phyloP scores from a whole-genome alignment of 1,140 invertebrate genomes.

The Drosophila willistoni region DNA sequence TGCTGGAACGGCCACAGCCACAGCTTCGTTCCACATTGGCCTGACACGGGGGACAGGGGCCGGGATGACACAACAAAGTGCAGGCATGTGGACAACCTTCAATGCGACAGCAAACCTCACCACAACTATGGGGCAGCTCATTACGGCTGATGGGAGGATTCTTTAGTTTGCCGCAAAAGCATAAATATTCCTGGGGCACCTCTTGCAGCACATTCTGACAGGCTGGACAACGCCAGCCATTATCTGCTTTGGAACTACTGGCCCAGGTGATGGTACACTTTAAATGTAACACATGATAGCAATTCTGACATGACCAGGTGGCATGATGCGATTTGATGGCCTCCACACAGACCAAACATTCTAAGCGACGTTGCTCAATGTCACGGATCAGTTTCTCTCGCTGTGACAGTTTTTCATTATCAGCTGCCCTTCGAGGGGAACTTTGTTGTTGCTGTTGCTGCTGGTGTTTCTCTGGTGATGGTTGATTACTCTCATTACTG shows the following conservation, averaged over 20 bases:
- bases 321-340: constrained; percentile 89
- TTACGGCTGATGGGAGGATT: constrained; percentile 90
- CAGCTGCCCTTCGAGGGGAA: constrained; percentile 50
- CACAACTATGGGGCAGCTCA: constrained; percentile 94
- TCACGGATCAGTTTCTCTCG: constrained; percentile 92
- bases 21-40: constrained; percentile 87
- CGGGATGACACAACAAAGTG: constrained; percentile 95
- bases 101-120: constrained; percentile 90
- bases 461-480: constrained; percentile 73
- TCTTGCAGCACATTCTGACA: constrained; percentile 90
- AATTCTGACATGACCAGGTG: constrained; percentile 95
- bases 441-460: constrained; percentile 68
- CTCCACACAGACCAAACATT: constrained; percentile 97
- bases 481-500: constrained; percentile 75
- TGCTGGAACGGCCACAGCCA: constrained; percentile 88
- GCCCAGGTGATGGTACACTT: constrained; percentile 96
- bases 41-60: constrained; percentile 92
- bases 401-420: constrained; percentile 85
- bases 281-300: constrained; percentile 96
- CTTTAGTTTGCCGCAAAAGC: constrained; percentile 92
- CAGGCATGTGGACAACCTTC: constrained; percentile 92
- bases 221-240: constrained; percentile 95
- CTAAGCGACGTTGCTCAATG: constrained; percentile 89
- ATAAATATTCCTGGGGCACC: constrained; percentile 90
- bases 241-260: constrained; percentile 89